phyloP scores from a whole-genome alignment of 2,888 invertebrate genomes.

The Margaritifera margaritifera region DNA sequence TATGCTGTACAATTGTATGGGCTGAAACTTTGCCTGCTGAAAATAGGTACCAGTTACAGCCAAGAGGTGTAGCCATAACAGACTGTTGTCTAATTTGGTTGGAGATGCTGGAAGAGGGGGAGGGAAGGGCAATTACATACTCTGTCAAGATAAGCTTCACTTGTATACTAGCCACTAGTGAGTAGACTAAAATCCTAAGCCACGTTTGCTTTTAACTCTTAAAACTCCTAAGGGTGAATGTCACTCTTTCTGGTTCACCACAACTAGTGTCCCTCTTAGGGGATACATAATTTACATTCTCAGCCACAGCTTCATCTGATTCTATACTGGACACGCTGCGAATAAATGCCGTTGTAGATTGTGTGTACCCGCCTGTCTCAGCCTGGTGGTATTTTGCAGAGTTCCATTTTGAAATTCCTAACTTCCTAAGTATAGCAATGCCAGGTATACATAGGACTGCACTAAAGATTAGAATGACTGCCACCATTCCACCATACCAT shows the following conservation, averaged over 20 bases:
- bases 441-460: constrained; percentile 59
- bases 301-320: constrained; percentile 35
- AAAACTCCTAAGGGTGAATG: too few species aligned
- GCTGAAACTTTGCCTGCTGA: too few species aligned
- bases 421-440: constrained; percentile 50
- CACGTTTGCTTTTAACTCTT: too few species aligned
- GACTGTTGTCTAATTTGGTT: too few species aligned
- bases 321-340: constrained; percentile 42
- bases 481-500: constrained; percentile 51
- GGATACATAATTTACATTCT: constrained; percentile 10
- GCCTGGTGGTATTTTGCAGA: constrained; percentile 51
- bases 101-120: too few species aligned
- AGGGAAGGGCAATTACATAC: too few species aligned
- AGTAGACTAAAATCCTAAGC: too few species aligned
- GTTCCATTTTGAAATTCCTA: constrained; percentile 47
- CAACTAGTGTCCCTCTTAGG: constrained; percentile 19
- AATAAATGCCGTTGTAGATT: constrained; percentile 52
- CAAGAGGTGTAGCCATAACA: too few species aligned
- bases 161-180: too few species aligned
- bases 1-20: too few species aligned
- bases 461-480: constrained; percentile 49
- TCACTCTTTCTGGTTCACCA: not conserved
- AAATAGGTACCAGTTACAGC: too few species aligned
- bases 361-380: constrained; percentile 48
- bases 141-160: too few species aligned